Evolutionary conservation across 2,888 invertebrate species (phyloP), one percentile per base, ranked within the genome.

Genomic region (Syrphus vitripennis): DNA sequence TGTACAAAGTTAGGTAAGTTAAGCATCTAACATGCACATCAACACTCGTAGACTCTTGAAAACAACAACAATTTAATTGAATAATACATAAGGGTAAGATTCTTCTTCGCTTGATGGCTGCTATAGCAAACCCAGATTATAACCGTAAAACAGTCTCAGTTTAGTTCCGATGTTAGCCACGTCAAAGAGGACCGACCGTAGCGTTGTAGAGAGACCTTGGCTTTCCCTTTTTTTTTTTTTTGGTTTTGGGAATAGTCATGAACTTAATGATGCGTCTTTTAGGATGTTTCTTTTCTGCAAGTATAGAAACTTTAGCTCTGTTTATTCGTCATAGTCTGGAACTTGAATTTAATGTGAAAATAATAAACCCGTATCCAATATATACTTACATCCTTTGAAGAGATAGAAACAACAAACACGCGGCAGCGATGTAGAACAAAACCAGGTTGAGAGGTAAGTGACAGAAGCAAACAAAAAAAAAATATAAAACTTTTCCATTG

Each of bases 341-440:
- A 75, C 83, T 76, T 45, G 67, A 80, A 71, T 67, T 72, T 69
- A 59, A 84, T 84, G 84, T 61, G 84, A 81, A 84, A 81, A 81
- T 84, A 84, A 84, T 81, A 84, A 84, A 81, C 81, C 26, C n/a
- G 24, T 71, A 34, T 67, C 37, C 67, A 14, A 19, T n/a, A 34
- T 21, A n/a, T n/a, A n/a, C n/a, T n/a, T n/a, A n/a, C n/a, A n/a
- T n/a, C n/a, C n/a, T n/a, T n/a, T n/a, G n/a, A n/a, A 29, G 63
- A 65, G 31, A 65, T n/a, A 34, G 12, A 21, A 21, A 26, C 12
- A 26, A 63, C n/a, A 24, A 21, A 29, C n/a, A 6, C 9, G 19
- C 29, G 9, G 26, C 29, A n/a, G 14, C 7, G 53, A 6, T n/a
- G 53, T 34, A 37, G 12, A n/a, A 37, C 69, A 63, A 74, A 70